Evolutionary conservation across 23 tunicate species (phyloP).

Genomic region (Styela plicata): DNA sequence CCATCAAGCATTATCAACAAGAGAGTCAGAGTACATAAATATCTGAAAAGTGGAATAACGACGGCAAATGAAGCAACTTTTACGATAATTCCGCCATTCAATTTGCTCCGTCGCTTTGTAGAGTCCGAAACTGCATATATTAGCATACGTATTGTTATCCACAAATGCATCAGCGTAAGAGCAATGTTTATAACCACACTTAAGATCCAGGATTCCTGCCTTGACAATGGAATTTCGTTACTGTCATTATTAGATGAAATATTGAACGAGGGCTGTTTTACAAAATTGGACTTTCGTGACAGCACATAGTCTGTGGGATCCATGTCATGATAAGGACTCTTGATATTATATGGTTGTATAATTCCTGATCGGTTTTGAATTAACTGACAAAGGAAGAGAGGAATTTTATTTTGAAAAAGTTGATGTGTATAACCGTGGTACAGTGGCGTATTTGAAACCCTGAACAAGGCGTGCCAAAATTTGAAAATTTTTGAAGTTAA

Average conservation of each 20-base stretch:
- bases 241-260: background rate
- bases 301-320: too few relatives aligned
- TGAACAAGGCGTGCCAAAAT: too few relatives aligned
- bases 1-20: background rate
- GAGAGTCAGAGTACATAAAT: background rate
- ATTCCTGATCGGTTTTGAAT: too few relatives aligned
- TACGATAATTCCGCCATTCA: slow-evolving; percentile 8
- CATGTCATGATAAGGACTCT: too few relatives aligned
- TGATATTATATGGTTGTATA: too few relatives aligned
- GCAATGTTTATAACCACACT: background rate
- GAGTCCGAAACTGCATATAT: background rate
- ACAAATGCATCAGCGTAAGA: background rate
- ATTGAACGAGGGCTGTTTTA: too few relatives aligned
- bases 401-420: too few relatives aligned
- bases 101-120: slow-evolving; percentile 2
- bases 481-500: too few relatives aligned
- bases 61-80: background rate
- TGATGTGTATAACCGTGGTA: too few relatives aligned
- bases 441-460: too few relatives aligned
- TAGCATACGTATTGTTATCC: background rate
- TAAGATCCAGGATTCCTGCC: background rate
- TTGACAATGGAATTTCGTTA: background rate
- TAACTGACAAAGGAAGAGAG: too few relatives aligned
- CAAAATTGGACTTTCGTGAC: too few relatives aligned
- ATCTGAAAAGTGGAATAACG: slow-evolving; percentile 5